Evolutionary conservation across 2,888 invertebrate species (phyloP).

Genomic region (Cryptus armator): DNA sequence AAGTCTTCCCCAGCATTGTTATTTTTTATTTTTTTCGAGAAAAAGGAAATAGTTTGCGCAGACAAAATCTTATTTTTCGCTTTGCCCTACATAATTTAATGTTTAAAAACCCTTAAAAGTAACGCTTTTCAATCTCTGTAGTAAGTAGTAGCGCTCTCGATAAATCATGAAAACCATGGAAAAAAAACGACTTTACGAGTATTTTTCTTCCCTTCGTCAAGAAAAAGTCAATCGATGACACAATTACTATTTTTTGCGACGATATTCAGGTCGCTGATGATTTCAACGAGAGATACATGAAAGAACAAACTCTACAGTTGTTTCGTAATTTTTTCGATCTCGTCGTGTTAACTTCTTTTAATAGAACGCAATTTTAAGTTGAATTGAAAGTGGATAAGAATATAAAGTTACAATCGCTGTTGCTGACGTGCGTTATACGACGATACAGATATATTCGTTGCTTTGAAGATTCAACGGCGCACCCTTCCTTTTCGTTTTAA

Average conservation of each 20-base stretch:
- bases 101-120: too few relatives aligned
- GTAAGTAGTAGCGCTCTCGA: background rate
- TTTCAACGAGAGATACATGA: background rate
- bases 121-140: background rate
- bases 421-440: constrained; percentile 16
- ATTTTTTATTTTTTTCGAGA: background rate
- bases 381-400: background rate
- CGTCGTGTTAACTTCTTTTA: background rate
- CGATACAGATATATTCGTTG: constrained; percentile 1
- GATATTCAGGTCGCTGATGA: background rate
- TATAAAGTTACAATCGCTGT: background rate
- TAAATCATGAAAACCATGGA: background rate
- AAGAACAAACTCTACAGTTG: background rate
- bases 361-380: background rate
- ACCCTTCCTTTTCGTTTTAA: constrained; percentile 32
- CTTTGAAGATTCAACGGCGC: constrained; percentile 8
- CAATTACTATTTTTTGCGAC: background rate
- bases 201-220: background rate
- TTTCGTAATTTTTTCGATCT: background rate
- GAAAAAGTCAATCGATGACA: background rate
- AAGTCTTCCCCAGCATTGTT: too few relatives aligned
- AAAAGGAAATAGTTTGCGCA: too few relatives aligned
- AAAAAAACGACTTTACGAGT: background rate
- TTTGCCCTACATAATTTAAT: too few relatives aligned
- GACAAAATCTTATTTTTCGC: too few relatives aligned